Base-by-base conservation (phyloP, 2,888 invertebrate species). In the Dicranocentrus wangi region DNA sequence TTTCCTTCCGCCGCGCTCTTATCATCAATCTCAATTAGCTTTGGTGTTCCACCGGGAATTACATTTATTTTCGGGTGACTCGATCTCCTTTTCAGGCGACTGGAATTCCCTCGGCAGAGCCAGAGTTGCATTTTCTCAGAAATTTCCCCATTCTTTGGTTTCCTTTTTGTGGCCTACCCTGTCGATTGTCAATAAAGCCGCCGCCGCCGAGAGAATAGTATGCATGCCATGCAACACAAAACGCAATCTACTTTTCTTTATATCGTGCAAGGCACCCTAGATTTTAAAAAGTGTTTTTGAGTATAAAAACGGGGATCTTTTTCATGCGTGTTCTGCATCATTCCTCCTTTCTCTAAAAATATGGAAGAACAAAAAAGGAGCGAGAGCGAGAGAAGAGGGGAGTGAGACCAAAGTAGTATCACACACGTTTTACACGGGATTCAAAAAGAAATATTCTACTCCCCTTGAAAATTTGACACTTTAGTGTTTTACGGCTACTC, bases 1-100 rank as follows among this genome's bases (percentile, higher is more conserved):
- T 60, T 55, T 28, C 19, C 19, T 39, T 19, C 25, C 5, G 43
- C 25, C 27, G n/a, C n/a, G 42, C 23, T 58, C 65, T 76, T 76
- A 76, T 76, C 76, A 76, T 76, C 76, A 76, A 76, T 76, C 76
- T 76, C 76, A 76, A 76, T 76, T 76, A 76, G 76, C 76, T 68
- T 25, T 65, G 76, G 76, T 69, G 58, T 66, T 76, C 76, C 76
- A 76, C 58, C 21, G 76, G 76, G 76, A 75, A 65, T 75, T n/a
- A 13, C 28, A 58, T 39, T 13, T 5, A n/a, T n/a, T n/a, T n/a
- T n/a, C n/a, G n/a, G n/a, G n/a, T n/a, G n/a, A n/a, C n/a, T n/a
- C n/a, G n/a, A n/a, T n/a, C n/a, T n/a, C n/a, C n/a, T n/a, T n/a
- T n/a, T n/a, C n/a, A n/a, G n/a, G n/a, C n/a, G n/a, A n/a, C n/a